Evolutionary conservation across 2,888 invertebrate genomes (phyloP).

Genomic region (Euphydryas editha): DNA sequence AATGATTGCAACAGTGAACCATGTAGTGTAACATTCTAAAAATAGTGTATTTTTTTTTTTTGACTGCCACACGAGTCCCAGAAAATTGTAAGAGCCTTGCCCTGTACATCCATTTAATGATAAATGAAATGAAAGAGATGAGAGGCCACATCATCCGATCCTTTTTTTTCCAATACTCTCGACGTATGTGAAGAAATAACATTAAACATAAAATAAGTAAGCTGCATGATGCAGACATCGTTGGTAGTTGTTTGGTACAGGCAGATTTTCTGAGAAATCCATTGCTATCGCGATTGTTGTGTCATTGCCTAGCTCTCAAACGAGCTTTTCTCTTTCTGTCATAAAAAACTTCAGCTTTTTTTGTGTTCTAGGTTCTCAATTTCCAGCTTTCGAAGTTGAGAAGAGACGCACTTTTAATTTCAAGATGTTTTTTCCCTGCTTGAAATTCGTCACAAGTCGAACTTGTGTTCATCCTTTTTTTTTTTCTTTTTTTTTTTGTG

Average conservation of each 20-base stretch:
- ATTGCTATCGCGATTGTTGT: conserved; percentile 12
- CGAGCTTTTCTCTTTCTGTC: background rate
- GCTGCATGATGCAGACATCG: conserved; percentile 21
- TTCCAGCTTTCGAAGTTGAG: background rate
- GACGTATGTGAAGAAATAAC: conserved; percentile 1
- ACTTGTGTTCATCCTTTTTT: no score
- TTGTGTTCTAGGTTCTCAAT: background rate
- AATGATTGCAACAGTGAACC: no score
- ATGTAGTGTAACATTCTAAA: conserved; percentile 14
- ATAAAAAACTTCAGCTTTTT: conserved; percentile 1
- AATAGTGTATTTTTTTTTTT: conserved; percentile 47
- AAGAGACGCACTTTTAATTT: background rate
- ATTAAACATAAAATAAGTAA: conserved; percentile 13
- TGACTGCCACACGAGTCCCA: conserved; percentile 50
- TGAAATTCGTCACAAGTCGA: background rate
- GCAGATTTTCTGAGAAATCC: conserved; percentile 24
- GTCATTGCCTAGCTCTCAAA: background rate
- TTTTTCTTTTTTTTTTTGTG: no score
- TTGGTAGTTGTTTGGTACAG: conserved; percentile 21
- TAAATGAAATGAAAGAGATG: conserved; percentile 14
- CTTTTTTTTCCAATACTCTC: conserved; percentile 10
- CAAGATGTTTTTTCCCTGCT: background rate
- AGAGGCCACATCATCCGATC: conserved; percentile 28
- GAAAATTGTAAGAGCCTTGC: conserved; percentile 43
- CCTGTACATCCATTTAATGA: conserved; percentile 8